Evolutionary conservation across 2,888 invertebrate species (phyloP), one percentile per base, ranked within the genome.

Genomic region (Phoenoteleia sp.): DNA sequence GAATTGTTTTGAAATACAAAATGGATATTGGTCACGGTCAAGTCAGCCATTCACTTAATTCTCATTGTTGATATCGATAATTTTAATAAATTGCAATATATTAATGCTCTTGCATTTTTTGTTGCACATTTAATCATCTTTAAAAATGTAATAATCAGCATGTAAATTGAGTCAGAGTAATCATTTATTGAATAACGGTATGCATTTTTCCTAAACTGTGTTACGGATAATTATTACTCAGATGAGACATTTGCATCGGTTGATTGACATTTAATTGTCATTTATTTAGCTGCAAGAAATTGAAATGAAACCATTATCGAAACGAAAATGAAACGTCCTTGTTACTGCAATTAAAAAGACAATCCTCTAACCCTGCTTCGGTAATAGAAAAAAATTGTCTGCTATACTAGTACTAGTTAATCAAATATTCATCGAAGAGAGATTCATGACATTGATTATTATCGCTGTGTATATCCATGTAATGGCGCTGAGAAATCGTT

Each of bases 21-120:
- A 19, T 56, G 7, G 27, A 75, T 33, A 39, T 81, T 71, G 71
- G 58, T 81, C 71, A 76, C 7, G 45, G 69, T 21, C 64, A 49
- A 29, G 56, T 29, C 33, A 49, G 47, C 80, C 33, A 19, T 60
- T 75, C 67, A 75, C 67, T 67, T 23, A 19, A 21, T 60, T 42
- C 49, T 54, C 29, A 71, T 45, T n/a, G 71, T 71, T 79, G 42
- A 79, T 23, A 49, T 7, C 33, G 11, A 33, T 33, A 11, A n/a
- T n/a, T n/a, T n/a, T 27, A 27, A 27, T 27, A 27, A 27, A 27
- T 27, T 27, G 6, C 6, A 27, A 27, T 5, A 27, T 27, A 6
- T 27, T 6, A 6, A 27, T 27, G 27, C 4, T 27, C 27, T 27
- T 6, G 6, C 4, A 3, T 27, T 27, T 6, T 27, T 27, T 27